A percentile compares a stretch with the other conserved stretches of the same genome.
Conservation (phyloP, 2,888 invertebrate species). For the Biston betularia region DNA sequence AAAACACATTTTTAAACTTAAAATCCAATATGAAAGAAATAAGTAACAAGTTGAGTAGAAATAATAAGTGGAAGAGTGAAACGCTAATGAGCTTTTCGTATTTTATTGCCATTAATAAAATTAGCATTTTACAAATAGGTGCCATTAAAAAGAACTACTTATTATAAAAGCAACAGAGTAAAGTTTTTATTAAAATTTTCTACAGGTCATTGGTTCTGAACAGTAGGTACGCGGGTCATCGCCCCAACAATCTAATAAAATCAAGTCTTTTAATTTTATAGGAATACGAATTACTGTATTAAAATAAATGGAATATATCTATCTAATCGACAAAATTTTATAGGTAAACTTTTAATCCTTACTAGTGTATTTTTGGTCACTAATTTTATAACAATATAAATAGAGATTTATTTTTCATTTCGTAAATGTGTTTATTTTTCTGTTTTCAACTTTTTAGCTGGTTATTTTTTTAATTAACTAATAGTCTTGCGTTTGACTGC, state of each 20-base stretch:
- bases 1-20: too few relatives aligned
- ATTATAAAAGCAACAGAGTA: neutral
- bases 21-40: neutral
- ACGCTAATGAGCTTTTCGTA: constrained; percentile 1
- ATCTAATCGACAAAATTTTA: too few relatives aligned
- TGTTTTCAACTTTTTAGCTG: too few relatives aligned
- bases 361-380: too few relatives aligned
- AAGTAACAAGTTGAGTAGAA: too few relatives aligned
- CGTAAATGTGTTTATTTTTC: too few relatives aligned
- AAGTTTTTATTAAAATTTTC: neutral
- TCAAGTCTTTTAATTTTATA: neutral
- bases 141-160: constrained; percentile 1
- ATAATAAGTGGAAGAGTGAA: constrained; percentile 1
- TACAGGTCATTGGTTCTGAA: neutral
- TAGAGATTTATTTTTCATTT: too few relatives aligned
- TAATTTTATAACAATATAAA: too few relatives aligned
- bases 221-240: neutral
- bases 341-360: too few relatives aligned
- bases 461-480: too few relatives aligned
- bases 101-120: neutral
- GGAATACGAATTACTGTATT: neutral
- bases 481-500: too few relatives aligned
- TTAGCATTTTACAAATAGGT: constrained; percentile 6
- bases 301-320: too few relatives aligned
- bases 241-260: neutral